Conservation (phyloP, 2,888 invertebrate species). For the Branchinecta sandiegonensis region DNA sequence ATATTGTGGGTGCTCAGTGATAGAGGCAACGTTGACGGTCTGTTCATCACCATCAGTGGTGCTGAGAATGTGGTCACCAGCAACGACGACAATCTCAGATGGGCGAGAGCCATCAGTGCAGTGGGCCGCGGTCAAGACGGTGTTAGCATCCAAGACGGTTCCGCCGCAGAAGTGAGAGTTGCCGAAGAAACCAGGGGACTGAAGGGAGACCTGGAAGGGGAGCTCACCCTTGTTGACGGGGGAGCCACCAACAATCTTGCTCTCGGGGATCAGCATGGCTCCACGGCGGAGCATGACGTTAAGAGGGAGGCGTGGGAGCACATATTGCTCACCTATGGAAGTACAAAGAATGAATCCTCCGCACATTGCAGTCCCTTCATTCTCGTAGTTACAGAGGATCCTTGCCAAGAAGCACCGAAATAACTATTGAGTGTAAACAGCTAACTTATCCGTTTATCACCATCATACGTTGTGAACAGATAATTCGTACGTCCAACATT, state of each 20-base stretch:
- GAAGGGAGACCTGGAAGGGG: slow-evolving; percentile 25
- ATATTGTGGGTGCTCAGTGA: slow-evolving; percentile 19
- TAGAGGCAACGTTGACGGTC: not conserved
- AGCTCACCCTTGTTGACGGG: slow-evolving; percentile 21
- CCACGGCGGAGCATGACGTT: slow-evolving; percentile 17
- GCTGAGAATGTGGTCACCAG: slow-evolving; percentile 22
- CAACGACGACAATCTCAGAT: not conserved
- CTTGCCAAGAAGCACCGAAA: too few relatives aligned
- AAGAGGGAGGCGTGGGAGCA: slow-evolving; percentile 21
- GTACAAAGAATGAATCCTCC: not conserved
- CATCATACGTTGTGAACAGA: too few relatives aligned
- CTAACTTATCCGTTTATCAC: too few relatives aligned
- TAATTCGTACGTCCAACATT: too few relatives aligned
- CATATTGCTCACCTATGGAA: not conserved
- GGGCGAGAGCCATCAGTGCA: not conserved
- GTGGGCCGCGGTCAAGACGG: not conserved
- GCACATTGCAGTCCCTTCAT: too few relatives aligned
- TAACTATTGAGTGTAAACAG: too few relatives aligned
- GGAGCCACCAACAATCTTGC: slow-evolving; percentile 25
- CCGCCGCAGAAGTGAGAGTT: slow-evolving; percentile 25
- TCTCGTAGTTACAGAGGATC: too few relatives aligned
- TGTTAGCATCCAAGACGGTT: slow-evolving; percentile 20
- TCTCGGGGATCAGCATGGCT: slow-evolving; percentile 7
- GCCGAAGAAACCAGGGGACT: slow-evolving; percentile 20
- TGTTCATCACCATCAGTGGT: slow-evolving; percentile 21